Evolutionary conservation across 2,113 vertebrate genomes (phyloP).

Genomic region (Cichladusa arquata): DNA sequence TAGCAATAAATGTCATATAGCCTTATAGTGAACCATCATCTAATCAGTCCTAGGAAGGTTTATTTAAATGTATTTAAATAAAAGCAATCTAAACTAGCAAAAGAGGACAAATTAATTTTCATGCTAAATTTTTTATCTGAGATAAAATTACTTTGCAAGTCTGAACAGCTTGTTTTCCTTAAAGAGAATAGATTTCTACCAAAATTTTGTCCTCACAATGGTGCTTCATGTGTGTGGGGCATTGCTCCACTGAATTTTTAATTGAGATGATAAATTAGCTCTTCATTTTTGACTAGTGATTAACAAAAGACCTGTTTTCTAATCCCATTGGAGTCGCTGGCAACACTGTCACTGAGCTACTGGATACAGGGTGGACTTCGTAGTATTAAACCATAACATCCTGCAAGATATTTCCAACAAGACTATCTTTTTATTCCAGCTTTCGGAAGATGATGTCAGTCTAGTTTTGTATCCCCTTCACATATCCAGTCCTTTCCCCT

Average conservation of each 20-base stretch:
- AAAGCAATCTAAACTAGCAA: slow-evolving; percentile 40
- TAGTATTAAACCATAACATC: not conserved
- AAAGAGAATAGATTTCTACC: not conserved
- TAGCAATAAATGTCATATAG: slow-evolving; percentile 48
- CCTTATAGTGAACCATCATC: slow-evolving; percentile 45
- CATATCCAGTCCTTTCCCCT: not conserved
- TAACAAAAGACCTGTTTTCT: not conserved
- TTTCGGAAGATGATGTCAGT: not conserved
- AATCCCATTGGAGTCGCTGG: not conserved
- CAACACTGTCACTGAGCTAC: not conserved
- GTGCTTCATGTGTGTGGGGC: not conserved
- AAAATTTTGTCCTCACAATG: not conserved
- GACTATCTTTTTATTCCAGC: not conserved
- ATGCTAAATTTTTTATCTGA: not conserved
- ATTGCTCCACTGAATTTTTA: not conserved
- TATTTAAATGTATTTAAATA: slow-evolving; percentile 60
- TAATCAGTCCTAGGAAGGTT: slow-evolving; percentile 59
- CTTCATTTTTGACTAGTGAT: not conserved
- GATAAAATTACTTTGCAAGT: not conserved
- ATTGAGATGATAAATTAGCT: not conserved
- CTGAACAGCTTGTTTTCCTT: not conserved
- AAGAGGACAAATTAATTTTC: slow-evolving; percentile 22
- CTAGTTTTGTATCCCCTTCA: not conserved
- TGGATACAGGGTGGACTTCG: not conserved
- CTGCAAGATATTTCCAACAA: not conserved